phyloP scores from a whole-genome alignment of 2,888 invertebrate genomes.

The Hoplodrina blanda region DNA sequence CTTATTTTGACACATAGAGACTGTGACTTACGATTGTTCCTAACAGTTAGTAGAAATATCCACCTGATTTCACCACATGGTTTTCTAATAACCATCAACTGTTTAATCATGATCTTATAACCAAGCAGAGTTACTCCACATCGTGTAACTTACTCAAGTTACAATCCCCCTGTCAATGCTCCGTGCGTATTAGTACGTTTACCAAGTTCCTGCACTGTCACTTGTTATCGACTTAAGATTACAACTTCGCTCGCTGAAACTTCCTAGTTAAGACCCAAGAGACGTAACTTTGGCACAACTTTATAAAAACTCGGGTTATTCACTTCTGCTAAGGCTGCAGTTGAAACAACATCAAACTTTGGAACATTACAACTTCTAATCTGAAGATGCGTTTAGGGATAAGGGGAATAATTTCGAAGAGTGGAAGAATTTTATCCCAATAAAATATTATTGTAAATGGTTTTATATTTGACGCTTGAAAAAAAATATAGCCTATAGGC shows the following conservation, averaged over 20 bases:
- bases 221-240: slow-evolving; percentile 51
- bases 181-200: slow-evolving; percentile 32
- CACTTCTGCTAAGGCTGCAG: slow-evolving; percentile 44
- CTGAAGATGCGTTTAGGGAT: slow-evolving; percentile 25
- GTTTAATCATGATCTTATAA: slow-evolving; percentile 18
- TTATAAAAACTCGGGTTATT: slow-evolving; percentile 55
- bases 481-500: too few species aligned
- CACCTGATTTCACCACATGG: too few species aligned
- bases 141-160: slow-evolving; percentile 17
- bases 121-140: slow-evolving; percentile 11
- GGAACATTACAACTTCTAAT: slow-evolving; percentile 33
- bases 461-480: not conserved
- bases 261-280: slow-evolving; percentile 47
- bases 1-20: too few species aligned
- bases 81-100: too few species aligned
- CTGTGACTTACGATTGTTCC: too few species aligned
- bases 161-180: slow-evolving; percentile 30
- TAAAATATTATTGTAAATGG: not conserved
- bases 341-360: slow-evolving; percentile 34
- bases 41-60: too few species aligned
- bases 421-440: not conserved
- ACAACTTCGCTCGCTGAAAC: slow-evolving; percentile 48
- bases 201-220: slow-evolving; percentile 34
- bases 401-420: not conserved
- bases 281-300: slow-evolving; percentile 37